These are phyloP conservation scores for Chrysomallon squamiferum DNA, from an alignment of 1,140 invertebrate genomes.

Conservation along the genomic window DNA sequence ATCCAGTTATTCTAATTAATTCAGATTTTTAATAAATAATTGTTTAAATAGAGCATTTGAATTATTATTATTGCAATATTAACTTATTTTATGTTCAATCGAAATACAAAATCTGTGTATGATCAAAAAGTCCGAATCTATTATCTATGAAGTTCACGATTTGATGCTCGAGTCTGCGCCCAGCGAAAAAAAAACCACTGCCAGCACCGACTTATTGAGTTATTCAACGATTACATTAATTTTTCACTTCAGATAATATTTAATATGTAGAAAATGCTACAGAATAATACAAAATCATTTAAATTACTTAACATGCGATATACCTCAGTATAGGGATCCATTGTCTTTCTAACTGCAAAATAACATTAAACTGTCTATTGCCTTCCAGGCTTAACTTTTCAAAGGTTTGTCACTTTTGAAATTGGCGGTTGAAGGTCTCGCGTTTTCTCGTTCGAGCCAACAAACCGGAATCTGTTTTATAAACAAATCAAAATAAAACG, in stretches of 20 bases:
- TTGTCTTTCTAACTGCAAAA: constrained; percentile 14
- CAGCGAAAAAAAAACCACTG: not conserved
- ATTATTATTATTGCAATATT: too few relatives aligned
- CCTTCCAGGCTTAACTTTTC: not conserved
- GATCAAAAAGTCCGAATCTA: too few relatives aligned
- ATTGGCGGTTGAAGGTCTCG: constrained; percentile 39
- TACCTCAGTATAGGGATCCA: constrained; percentile 44
- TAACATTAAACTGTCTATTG: not conserved
- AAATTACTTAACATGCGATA: not conserved
- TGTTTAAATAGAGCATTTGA: too few relatives aligned
- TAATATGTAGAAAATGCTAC: too few relatives aligned
- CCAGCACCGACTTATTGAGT: not conserved
- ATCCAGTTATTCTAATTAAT: too few relatives aligned
- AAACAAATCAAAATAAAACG: too few relatives aligned
- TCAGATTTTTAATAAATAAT: too few relatives aligned
- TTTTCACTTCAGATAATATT: too few relatives aligned
- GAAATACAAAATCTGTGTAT: too few relatives aligned
- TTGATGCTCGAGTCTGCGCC: not conserved
- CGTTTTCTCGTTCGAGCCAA: constrained; percentile 18
- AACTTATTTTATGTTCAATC: too few relatives aligned
- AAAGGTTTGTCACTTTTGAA: constrained; percentile 20
- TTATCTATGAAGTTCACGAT: too few relatives aligned
- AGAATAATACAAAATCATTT: not conserved
- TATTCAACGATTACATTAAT: too few relatives aligned
- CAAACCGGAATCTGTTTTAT: constrained; percentile 10